Conservation (phyloP, 2,113 vertebrate species). For the Echinops telfairi region DNA sequence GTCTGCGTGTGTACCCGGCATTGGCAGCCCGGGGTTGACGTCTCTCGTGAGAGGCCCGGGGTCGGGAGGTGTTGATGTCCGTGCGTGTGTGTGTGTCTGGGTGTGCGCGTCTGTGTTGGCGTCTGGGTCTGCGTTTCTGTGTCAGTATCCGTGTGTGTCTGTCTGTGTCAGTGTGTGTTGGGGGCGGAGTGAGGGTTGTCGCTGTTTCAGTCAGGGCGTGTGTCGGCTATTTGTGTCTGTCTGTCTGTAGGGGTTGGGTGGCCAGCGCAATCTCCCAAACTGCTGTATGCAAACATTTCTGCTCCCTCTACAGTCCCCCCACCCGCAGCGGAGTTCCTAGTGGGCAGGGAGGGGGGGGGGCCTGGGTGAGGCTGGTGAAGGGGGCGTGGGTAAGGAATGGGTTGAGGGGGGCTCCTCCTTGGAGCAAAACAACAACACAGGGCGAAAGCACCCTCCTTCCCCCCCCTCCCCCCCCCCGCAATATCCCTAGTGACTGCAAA, state of each 20-base stretch:
- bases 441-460: background rate
- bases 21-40: background rate
- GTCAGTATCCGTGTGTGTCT: slow-evolving; percentile 75
- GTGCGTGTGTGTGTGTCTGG: slow-evolving; percentile 70
- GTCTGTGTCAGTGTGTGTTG: slow-evolving; percentile 81
- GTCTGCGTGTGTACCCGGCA: slow-evolving; percentile 45
- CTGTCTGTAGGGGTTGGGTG: slow-evolving; percentile 70
- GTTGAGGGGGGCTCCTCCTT: slow-evolving; percentile 50
- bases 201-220: slow-evolving; percentile 78
- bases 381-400: slow-evolving; percentile 72
- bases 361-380: slow-evolving; percentile 70
- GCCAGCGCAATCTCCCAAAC: slow-evolving; percentile 67
- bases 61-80: slow-evolving; percentile 54
- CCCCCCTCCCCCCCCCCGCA: background rate
- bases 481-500: background rate
- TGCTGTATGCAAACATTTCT: slow-evolving; percentile 77
- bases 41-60: background rate
- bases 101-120: slow-evolving; percentile 73
- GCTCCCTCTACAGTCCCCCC: slow-evolving; percentile 18
- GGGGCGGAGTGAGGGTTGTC: slow-evolving; percentile 80
- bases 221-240: slow-evolving; percentile 77
- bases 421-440: slow-evolving; percentile 81
- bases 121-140: slow-evolving; percentile 75
- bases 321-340: slow-evolving; percentile 39
- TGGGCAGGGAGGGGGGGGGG: slow-evolving; percentile 61